Evolutionary conservation across 92 coral and sea anemone genomes (phyloP).

Genomic region (Umimayanthus chanpuru): DNA sequence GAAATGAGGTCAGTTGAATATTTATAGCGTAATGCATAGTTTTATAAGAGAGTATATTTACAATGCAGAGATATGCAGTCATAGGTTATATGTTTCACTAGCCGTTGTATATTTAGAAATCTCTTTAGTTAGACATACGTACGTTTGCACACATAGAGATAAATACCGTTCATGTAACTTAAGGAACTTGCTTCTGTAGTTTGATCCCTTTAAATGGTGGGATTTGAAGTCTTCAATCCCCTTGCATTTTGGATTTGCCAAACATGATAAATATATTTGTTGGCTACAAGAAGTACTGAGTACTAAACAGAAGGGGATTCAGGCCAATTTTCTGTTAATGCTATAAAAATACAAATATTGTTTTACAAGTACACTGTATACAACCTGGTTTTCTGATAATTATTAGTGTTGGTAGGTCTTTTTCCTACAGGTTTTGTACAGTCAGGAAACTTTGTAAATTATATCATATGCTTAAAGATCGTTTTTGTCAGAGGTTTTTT

Average conservation of each 20-base stretch:
- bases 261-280: background rate
- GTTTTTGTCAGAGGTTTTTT: conserved; percentile 6
- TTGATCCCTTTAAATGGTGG: background rate
- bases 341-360: background rate
- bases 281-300: background rate
- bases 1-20: conserved; percentile 29
- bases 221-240: background rate
- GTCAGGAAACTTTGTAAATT: conserved; percentile 16
- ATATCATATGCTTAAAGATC: conserved; percentile 2
- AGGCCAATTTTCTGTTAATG: background rate
- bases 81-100: conserved; percentile 31
- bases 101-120: conserved; percentile 42
- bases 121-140: conserved; percentile 33
- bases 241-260: conserved; percentile 32
- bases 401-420: background rate
- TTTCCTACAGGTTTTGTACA: conserved; percentile 19
- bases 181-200: background rate
- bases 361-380: too few species aligned
- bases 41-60: conserved; percentile 44
- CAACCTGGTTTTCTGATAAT: background rate
- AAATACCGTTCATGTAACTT: background rate
- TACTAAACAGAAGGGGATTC: background rate
- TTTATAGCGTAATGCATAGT: conserved; percentile 47
- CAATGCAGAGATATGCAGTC: conserved; percentile 39
- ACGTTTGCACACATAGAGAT: conserved; percentile 20